phyloP scores from a whole-genome alignment of 2,113 vertebrate genomes.

The Astur gentilis region DNA sequence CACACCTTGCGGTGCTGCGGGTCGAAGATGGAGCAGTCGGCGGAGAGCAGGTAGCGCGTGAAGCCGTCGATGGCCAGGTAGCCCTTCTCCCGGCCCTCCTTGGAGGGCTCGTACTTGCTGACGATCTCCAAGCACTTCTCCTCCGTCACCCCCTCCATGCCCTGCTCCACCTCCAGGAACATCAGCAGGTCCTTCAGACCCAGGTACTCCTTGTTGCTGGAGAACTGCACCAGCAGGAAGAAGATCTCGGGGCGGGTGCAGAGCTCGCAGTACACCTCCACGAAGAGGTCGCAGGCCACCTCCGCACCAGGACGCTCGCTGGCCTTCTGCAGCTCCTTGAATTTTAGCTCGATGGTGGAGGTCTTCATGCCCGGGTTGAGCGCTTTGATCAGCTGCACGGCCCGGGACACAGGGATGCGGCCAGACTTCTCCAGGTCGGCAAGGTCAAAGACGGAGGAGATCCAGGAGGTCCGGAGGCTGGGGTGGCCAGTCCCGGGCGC shows the following conservation, averaged over 20 bases:
- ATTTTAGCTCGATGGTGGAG: conserved; percentile 86
- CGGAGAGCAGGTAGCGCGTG: conserved; percentile 90
- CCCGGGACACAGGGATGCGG: conserved; percentile 80
- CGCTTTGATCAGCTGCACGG: conserved; percentile 87
- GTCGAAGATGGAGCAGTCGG: conserved; percentile 91
- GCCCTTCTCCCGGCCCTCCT: conserved; percentile 83
- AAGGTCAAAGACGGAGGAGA: conserved; percentile 84
- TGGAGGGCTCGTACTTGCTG: conserved; percentile 85
- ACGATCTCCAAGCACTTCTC: conserved; percentile 87
- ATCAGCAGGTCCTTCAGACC: conserved; percentile 88
- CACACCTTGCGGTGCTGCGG: conserved; percentile 89
- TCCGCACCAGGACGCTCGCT: conserved; percentile 76
- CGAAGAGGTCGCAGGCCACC: conserved; percentile 82
- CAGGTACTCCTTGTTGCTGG: conserved; percentile 92
- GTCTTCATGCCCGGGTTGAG: conserved; percentile 91
- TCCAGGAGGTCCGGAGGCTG: conserved; percentile 86
- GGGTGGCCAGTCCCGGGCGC: conserved; percentile 77
- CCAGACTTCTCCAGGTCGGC: conserved; percentile 83
- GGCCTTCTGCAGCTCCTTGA: conserved; percentile 89
- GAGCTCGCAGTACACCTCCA: conserved; percentile 87
- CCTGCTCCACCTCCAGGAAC: conserved; percentile 91
- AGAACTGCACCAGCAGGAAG: conserved; percentile 90
- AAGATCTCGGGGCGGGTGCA: conserved; percentile 92
- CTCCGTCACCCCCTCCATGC: conserved; percentile 86
- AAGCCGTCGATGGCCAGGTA: conserved; percentile 90